Conservation (phyloP, 2,888 invertebrate genomes). For the Acronicta alni region DNA sequence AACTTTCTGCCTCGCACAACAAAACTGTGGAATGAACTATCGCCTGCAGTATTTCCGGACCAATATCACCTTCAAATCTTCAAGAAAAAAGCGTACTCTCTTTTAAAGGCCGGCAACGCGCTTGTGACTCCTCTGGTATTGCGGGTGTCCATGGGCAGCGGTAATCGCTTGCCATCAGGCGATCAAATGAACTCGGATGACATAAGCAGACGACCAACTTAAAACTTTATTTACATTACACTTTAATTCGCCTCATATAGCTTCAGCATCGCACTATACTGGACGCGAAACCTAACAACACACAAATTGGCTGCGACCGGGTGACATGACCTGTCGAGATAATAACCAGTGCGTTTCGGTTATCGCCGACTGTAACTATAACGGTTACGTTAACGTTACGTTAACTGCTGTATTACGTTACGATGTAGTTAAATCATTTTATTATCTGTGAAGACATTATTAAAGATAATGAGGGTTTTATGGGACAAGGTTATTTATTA, state of each 20-base stretch:
- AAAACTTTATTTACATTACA: no score
- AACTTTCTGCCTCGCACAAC: no score
- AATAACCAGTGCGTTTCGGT: slow-evolving; percentile 27
- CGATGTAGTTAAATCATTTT: slow-evolving; percentile 1
- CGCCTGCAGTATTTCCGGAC: no score
- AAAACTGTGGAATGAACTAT: no score
- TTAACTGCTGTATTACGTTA: background rate
- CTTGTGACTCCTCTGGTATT: no score
- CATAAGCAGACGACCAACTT: no score
- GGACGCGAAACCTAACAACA: slow-evolving; percentile 2
- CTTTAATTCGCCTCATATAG: slow-evolving; percentile 3
- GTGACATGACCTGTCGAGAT: slow-evolving; percentile 19
- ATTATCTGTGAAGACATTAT: slow-evolving; percentile 1
- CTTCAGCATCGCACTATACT: slow-evolving; percentile 5
- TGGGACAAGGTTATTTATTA: background rate
- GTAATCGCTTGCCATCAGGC: no score
- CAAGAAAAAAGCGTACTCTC: no score
- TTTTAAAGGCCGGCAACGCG: no score
- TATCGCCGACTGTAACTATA: slow-evolving; percentile 19
- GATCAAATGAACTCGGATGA: no score
- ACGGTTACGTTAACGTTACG: slow-evolving; percentile 23
- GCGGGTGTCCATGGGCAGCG: no score
- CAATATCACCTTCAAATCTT: no score
- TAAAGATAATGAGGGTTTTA: background rate
- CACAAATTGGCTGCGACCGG: slow-evolving; percentile 19